Conservation (phyloP, 2,113 vertebrate species). For the Nyctereutes procyonoides region DNA sequence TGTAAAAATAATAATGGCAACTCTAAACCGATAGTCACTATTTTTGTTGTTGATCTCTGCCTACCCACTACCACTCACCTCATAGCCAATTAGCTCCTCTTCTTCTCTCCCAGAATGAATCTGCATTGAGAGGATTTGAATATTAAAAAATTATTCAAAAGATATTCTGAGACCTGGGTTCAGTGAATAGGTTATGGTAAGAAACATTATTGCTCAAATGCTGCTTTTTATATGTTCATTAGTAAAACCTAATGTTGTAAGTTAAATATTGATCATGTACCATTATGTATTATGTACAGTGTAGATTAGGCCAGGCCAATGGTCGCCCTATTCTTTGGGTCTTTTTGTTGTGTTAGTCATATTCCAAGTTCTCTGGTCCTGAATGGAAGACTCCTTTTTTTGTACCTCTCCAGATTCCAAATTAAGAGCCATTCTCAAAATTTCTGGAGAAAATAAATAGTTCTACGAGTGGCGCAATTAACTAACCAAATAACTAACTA, state of each 20-base stretch:
- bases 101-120: neutral
- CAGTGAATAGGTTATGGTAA: neutral
- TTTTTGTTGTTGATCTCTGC: neutral
- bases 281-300: neutral
- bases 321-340: neutral
- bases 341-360: neutral
- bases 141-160: neutral
- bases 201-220: neutral
- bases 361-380: neutral
- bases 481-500: neutral
- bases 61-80: neutral
- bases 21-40: neutral
- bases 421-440: neutral
- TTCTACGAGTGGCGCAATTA: neutral
- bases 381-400: neutral
- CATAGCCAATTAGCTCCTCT: neutral
- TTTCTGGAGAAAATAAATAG: neutral
- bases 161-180: neutral
- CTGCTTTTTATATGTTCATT: neutral
- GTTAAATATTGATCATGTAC: neutral
- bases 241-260: neutral
- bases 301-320: neutral
- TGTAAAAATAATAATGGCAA: neutral
- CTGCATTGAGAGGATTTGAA: neutral
- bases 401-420: neutral